A percentile compares a stretch with the other conserved stretches of the same genome.
phyloP scores from a whole-genome alignment of 1,140 invertebrate species.

The Drosophila sproati region DNA sequence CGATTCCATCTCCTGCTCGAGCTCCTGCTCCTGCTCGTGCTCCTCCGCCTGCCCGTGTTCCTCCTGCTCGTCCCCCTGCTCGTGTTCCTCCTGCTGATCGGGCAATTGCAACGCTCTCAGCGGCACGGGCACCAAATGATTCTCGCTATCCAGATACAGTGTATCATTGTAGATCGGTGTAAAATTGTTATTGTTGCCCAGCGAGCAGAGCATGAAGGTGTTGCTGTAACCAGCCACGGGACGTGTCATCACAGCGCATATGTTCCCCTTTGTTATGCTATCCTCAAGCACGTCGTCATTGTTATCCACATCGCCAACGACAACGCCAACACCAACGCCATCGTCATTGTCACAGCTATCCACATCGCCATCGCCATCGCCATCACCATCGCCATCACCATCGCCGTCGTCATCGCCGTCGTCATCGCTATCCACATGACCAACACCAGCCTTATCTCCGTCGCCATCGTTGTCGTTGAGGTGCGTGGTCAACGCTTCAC shows the following conservation, averaged over 20 bases:
- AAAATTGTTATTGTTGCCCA: constrained; percentile 88
- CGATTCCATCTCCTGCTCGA: not conserved
- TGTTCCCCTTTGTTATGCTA: constrained; percentile 44
- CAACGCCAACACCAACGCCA: no score
- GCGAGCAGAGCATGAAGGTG: constrained; percentile 89
- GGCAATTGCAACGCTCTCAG: not conserved
- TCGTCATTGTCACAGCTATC: no score
- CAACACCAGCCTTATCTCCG: no score
- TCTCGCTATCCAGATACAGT: constrained; percentile 85
- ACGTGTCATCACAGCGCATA: constrained; percentile 71
- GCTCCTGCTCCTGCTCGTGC: not conserved
- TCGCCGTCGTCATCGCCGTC: no score
- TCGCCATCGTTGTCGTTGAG: constrained; percentile 25
- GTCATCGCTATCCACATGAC: no score
- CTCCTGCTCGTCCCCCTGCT: not conserved
- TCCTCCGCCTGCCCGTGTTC: not conserved
- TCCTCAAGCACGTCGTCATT: not conserved
- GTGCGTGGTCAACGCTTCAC: constrained; percentile 1
- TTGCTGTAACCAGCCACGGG: constrained; percentile 83
- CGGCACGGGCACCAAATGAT: constrained; percentile 86
- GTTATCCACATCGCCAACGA: no score
- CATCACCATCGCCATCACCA: no score
- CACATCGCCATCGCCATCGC: no score
- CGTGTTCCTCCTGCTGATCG: not conserved
- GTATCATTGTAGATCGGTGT: constrained; percentile 90